Conservation (phyloP, 1,140 invertebrate genomes). For the Heliothis virescens region DNA sequence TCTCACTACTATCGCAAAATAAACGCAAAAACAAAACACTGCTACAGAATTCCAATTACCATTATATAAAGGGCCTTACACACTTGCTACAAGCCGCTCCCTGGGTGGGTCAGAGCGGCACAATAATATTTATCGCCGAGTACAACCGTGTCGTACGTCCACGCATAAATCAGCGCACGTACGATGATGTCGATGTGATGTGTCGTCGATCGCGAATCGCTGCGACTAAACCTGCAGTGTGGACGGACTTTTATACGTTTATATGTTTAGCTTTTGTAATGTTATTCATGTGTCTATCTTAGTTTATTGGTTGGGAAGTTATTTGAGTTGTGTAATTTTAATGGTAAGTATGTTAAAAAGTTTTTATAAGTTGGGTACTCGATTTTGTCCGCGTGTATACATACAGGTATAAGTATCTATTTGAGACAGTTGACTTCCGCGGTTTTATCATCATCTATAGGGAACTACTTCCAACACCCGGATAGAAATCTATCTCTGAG, state of each 20-base stretch:
- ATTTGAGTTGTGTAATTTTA: background rate
- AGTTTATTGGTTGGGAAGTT: background rate
- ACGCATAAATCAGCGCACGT: constrained; percentile 65
- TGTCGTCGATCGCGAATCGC: constrained; percentile 49
- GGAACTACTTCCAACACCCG: too few species aligned
- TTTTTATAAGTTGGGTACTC: too few species aligned
- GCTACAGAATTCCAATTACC: constrained; percentile 23
- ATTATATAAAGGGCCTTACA: constrained; percentile 56
- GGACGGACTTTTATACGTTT: constrained; percentile 57
- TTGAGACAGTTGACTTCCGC: too few species aligned
- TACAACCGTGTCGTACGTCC: constrained; percentile 58
- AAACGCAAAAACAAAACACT: background rate
- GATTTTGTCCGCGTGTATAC: too few species aligned
- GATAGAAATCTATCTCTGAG: too few species aligned
- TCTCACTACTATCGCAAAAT: background rate
- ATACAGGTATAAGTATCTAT: too few species aligned
- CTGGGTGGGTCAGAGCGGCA: constrained; percentile 64
- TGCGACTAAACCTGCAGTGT: constrained; percentile 45
- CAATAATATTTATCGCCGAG: constrained; percentile 67
- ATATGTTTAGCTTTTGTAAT: constrained; percentile 43
- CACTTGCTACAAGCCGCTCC: constrained; percentile 58
- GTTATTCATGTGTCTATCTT: constrained; percentile 35
- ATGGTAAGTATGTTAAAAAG: too few species aligned
- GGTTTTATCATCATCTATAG: too few species aligned
- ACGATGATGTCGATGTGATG: constrained; percentile 41